Evolutionary conservation across 1,140 invertebrate species (phyloP).

Genomic region (Camponotus vicinus): DNA sequence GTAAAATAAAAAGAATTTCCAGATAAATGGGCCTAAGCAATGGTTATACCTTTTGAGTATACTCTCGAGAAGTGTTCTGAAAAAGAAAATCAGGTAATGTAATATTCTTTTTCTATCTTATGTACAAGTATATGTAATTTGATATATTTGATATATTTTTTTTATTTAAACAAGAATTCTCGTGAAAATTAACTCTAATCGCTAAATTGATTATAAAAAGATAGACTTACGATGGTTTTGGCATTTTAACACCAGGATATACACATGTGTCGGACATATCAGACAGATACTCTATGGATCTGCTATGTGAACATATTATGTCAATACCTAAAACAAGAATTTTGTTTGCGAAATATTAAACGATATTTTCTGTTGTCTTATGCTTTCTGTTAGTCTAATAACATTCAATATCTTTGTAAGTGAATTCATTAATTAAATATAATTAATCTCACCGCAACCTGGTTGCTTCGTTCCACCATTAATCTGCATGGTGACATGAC

Average conservation of each 20-base stretch:
- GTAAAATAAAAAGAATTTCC: background rate
- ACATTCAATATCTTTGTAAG: background rate
- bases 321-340: slow-evolving; percentile 4
- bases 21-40: slow-evolving; percentile 6
- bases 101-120: too few species aligned
- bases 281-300: background rate
- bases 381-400: background rate
- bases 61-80: background rate
- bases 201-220: background rate
- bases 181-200: background rate
- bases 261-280: background rate
- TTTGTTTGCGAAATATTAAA: background rate
- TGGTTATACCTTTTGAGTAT: background rate
- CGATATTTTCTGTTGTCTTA: background rate
- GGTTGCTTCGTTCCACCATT: slow-evolving; percentile 23
- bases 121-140: slow-evolving; percentile 20
- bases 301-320: slow-evolving; percentile 4
- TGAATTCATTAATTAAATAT: background rate
- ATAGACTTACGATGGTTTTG: background rate
- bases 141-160: background rate
- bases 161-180: background rate
- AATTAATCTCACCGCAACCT: slow-evolving; percentile 44
- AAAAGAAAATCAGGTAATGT: background rate
- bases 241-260: background rate
- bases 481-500: slow-evolving; percentile 4